These are phyloP conservation scores for Timema cristinae DNA, from an alignment of 2,888 invertebrate species.

Conservation along the genomic window DNA sequence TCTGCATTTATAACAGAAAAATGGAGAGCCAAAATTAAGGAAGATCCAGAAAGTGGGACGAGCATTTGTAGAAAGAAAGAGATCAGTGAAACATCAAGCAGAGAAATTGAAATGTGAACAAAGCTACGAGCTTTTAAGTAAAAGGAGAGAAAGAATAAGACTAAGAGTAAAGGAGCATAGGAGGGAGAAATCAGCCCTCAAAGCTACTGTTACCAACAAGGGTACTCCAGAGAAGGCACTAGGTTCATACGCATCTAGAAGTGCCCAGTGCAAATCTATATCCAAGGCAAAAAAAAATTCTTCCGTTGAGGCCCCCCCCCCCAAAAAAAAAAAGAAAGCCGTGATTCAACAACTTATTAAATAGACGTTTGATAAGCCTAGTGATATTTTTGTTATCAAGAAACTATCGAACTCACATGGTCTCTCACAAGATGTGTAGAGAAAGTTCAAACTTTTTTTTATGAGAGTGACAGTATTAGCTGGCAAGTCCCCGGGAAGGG, in stretches of 20 bases:
- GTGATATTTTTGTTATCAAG: neutral
- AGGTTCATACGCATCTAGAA: conserved; percentile 6
- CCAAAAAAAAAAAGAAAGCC: conserved; percentile 3
- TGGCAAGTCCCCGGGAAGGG: conserved; percentile 19
- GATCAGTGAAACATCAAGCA: conserved; percentile 1
- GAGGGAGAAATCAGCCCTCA: conserved; percentile 5
- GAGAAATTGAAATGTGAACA: neutral
- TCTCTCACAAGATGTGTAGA: conserved; percentile 4
- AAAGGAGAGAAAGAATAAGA: conserved; percentile 4
- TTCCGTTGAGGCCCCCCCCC: neutral
- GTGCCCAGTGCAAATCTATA: conserved; percentile 2
- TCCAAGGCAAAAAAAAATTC: conserved; percentile 1
- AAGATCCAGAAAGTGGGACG: conserved; percentile 9
- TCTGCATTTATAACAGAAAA: conserved; percentile 9
- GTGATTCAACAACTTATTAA: conserved; percentile 13
- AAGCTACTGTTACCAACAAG: neutral
- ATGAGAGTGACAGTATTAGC: conserved; percentile 10
- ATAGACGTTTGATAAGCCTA: conserved; percentile 2
- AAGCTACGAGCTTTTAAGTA: neutral
- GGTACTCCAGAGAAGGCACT: neutral
- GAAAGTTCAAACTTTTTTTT: conserved; percentile 18
- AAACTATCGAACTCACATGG: neutral
- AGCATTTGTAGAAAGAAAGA: conserved; percentile 10
- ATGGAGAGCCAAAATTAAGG: conserved; percentile 4
- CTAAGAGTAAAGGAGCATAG: neutral